These are phyloP conservation scores for Philotrypesis tridentata DNA, from an alignment of 1,140 invertebrate species.

Conservation along the genomic window DNA sequence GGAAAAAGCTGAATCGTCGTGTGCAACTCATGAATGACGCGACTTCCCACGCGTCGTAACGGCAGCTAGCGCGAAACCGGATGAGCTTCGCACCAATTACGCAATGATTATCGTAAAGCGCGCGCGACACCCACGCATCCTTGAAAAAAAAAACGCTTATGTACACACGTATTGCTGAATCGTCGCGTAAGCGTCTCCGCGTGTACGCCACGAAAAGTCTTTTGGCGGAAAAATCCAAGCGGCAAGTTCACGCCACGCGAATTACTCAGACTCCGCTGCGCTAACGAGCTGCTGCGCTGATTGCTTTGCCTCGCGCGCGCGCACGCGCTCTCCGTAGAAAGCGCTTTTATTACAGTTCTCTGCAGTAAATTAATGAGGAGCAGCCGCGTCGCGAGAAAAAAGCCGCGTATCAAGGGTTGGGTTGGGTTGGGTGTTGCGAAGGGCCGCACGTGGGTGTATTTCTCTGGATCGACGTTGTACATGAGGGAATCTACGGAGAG, in stretches of 20 bases:
- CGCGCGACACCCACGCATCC: neutral
- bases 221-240: neutral
- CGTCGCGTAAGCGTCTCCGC: too few relatives aligned
- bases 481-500: too few relatives aligned
- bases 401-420: too few relatives aligned
- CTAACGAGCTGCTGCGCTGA: slow-evolving; percentile 15
- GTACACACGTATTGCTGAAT: neutral
- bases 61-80: neutral
- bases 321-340: too few relatives aligned
- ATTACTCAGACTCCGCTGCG: neutral
- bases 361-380: neutral
- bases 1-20: neutral
- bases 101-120: neutral
- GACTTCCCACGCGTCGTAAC: neutral
- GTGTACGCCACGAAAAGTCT: too few relatives aligned
- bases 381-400: neutral
- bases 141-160: neutral
- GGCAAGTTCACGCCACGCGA: neutral
- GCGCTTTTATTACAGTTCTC: neutral
- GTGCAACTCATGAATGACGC: neutral
- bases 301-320: neutral
- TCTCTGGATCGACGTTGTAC: too few relatives aligned
- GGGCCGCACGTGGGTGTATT: too few relatives aligned
- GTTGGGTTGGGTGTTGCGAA: too few relatives aligned
- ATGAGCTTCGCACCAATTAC: neutral